Base-by-base conservation (phyloP, 2,797 vertebrate genomes). In the Sebastes diploproa region DNA sequence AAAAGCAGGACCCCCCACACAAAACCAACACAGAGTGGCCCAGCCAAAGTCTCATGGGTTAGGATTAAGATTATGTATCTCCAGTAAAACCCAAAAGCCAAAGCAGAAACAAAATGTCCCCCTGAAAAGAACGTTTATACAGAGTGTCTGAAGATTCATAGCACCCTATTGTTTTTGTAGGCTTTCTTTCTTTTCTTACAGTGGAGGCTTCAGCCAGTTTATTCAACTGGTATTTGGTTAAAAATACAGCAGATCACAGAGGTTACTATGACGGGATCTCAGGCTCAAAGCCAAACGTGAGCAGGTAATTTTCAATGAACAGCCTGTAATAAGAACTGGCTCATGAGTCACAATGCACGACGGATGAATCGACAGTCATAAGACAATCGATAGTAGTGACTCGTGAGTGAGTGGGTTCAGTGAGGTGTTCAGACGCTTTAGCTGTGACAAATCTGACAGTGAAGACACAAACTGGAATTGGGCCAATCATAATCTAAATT, bases 1-100 rank as follows among this genome's bases (percentile, higher is more conserved):
- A 58, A 32, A 62, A 50, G 34, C 72, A 29, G 27, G 66, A 80
- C 80, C 81, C 72, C 55, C 80, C 72, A 62, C 54, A 59, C 74
- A 13, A 80, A 74, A 55, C 78, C 36, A 68, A 50, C 78, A 78
- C 69, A 29, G 14, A 58, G 62, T 54, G 38, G 34, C 34, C 55
- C 23, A 34, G 36, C 46, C 36, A 27, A 18, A 66, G 68, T 36
- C 52, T 62, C 63, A 55, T 34, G 38, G 23, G 30, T 61, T 30
- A 42, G 20, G 50, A 46, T 72, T 80, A 36, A 74, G 32, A 64
- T 67, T 65, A 20, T 60, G 14, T 6, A 69, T 25, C 65, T 79
- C 23, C 30, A 79, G 62, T 66, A 50, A 72, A 72, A 60, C 30
- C 59, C 55, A 52, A 74, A 80, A 65, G 42, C 65, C 54, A 59